Evolutionary conservation across 2,113 vertebrate species (phyloP).

Genomic region (Bufo bufo): DNA sequence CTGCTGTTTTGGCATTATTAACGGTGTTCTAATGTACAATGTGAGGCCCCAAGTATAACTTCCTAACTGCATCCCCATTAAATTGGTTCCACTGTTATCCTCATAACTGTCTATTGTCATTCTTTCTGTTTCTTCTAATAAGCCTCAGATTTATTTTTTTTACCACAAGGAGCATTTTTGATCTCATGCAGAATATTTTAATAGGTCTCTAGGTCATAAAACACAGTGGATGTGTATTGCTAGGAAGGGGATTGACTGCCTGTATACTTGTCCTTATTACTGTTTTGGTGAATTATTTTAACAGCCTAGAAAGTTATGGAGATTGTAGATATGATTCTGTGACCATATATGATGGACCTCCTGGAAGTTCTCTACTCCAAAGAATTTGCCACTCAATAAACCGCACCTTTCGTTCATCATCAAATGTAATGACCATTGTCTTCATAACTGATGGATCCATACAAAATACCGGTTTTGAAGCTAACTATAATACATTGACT

Average conservation of each 20-base stretch:
- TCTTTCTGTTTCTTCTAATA: too few species aligned
- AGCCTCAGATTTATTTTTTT: too few species aligned
- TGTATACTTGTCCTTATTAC: neutral
- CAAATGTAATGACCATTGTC: neutral
- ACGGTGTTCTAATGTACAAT: neutral
- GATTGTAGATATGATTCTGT: neutral
- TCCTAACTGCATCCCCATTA: neutral
- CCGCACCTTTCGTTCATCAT: neutral
- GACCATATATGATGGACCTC: constrained; percentile 15
- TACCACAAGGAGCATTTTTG: too few species aligned
- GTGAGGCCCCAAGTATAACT: neutral
- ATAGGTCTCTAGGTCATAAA: too few species aligned
- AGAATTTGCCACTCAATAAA: neutral
- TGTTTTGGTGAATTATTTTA: neutral
- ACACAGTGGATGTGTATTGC: neutral
- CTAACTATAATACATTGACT: neutral
- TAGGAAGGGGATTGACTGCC: neutral
- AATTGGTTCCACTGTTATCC: neutral
- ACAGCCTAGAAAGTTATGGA: constrained; percentile 6
- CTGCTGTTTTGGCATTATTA: neutral
- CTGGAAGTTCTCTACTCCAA: neutral
- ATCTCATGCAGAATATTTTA: neutral
- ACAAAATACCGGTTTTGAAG: neutral
- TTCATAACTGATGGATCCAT: neutral
- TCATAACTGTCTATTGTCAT: neutral